A percentile compares a stretch with the other conserved stretches of the same genome.
Evolutionary conservation across 2,888 invertebrate genomes (phyloP).

Genomic region (Cantharis nigra): DNA sequence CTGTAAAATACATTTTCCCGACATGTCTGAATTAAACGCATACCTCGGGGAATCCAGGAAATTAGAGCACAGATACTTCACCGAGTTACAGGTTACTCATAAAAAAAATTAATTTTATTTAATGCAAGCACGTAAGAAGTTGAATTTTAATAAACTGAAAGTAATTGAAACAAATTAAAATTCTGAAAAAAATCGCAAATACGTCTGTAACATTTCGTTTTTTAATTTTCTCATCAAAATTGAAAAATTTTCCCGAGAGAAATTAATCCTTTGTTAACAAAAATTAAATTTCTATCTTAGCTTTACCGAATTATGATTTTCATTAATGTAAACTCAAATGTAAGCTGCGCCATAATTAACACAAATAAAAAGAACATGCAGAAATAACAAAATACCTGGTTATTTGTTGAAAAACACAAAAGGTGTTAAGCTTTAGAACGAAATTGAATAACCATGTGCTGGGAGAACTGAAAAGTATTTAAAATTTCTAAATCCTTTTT

Average conservation of each 20-base stretch:
- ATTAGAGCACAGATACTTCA: constrained; percentile 16
- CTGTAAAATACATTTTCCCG: constrained; percentile 17
- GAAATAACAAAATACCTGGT: not conserved
- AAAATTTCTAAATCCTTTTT: not conserved
- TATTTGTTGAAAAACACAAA: not conserved
- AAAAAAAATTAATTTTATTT: not conserved
- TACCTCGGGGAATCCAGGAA: constrained; percentile 14
- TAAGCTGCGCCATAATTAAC: not conserved
- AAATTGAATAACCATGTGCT: not conserved
- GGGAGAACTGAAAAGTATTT: not conserved
- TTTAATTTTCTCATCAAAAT: not conserved
- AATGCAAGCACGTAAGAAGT: not conserved
- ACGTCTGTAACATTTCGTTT: not conserved
- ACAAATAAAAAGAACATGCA: not conserved
- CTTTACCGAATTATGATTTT: not conserved
- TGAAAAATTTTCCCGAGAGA: not conserved
- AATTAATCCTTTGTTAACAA: not conserved
- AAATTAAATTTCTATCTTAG: not conserved
- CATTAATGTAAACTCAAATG: not conserved
- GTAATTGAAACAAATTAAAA: not conserved
- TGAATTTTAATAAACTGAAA: not conserved
- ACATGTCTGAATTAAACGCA: constrained; percentile 20
- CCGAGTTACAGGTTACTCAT: constrained; percentile 5
- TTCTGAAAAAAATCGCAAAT: not conserved
- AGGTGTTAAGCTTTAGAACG: not conserved